These are phyloP conservation scores for Oligia strigilis DNA, from an alignment of 2,888 invertebrate genomes.

Conservation along the genomic window DNA sequence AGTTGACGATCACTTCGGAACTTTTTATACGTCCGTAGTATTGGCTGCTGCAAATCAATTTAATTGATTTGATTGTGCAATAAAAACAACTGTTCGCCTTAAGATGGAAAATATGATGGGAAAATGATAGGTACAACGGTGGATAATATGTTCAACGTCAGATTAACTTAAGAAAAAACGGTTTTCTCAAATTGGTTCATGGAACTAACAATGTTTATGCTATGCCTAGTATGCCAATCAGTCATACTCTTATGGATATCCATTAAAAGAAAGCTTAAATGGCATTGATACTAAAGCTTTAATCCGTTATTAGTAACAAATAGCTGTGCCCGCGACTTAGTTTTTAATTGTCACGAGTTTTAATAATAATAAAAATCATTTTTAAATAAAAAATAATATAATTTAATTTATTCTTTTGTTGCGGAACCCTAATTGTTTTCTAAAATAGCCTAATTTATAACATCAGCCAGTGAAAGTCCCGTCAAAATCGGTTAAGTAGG, in stretches of 20 bases:
- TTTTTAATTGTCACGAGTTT: background rate
- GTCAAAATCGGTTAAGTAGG: background rate
- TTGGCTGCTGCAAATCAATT: constrained; percentile 5
- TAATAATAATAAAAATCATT: too few species aligned
- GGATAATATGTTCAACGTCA: background rate
- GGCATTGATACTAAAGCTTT: background rate
- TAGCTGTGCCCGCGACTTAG: too few species aligned
- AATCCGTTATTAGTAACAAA: background rate
- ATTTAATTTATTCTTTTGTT: background rate
- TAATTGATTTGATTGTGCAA: constrained; percentile 7
- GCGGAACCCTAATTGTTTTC: background rate
- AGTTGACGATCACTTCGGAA: background rate
- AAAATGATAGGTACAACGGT: constrained; percentile 6
- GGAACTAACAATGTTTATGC: background rate
- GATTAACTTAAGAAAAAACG: background rate
- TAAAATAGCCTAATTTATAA: background rate
- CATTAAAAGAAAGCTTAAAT: background rate
- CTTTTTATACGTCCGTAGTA: background rate
- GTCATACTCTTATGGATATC: background rate
- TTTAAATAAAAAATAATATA: too few species aligned
- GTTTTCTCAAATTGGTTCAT: background rate
- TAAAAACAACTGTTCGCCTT: background rate
- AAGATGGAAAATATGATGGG: background rate
- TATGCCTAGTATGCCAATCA: background rate
- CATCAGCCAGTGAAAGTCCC: background rate